phyloP scores from a whole-genome alignment of 2,797 vertebrate species.

The Mus caroli region DNA sequence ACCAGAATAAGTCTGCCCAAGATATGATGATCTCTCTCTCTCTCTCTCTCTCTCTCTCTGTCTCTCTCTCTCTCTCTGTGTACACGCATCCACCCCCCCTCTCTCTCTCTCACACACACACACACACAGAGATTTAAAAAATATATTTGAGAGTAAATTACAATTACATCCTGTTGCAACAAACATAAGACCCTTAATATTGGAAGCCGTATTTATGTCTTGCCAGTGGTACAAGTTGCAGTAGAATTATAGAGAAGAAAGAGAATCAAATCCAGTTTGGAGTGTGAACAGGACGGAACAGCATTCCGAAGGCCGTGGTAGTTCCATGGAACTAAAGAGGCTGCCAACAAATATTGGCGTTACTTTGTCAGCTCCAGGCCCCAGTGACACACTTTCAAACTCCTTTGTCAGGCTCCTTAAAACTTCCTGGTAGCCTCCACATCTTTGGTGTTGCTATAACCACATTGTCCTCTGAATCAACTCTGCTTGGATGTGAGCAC shows the following conservation, averaged over 20 bases:
- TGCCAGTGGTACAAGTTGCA: constrained; percentile 21
- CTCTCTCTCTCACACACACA: neutral
- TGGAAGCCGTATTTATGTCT: constrained; percentile 20
- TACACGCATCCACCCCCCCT: no score
- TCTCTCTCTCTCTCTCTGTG: neutral
- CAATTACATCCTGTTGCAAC: constrained; percentile 49
- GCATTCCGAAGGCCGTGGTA: neutral
- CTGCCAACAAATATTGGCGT: neutral
- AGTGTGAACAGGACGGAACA: neutral
- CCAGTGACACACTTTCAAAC: neutral
- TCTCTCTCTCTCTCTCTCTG: neutral
- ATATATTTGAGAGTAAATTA: constrained; percentile 58
- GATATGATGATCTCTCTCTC: neutral
- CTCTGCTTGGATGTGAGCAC: neutral
- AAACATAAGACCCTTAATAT: constrained; percentile 25
- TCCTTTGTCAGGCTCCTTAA: neutral
- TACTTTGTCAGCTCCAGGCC: neutral
- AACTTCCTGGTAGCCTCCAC: neutral
- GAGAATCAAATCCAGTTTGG: neutral
- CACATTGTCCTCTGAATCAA: constrained; percentile 19
- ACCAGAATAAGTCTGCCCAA: constrained; percentile 1
- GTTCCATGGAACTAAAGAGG: neutral
- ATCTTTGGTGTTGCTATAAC: neutral
- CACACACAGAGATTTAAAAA: neutral
- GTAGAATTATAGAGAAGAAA: constrained; percentile 31